These are phyloP conservation scores for Procambarus virginalis DNA, from an alignment of 1,140 invertebrate genomes.

Conservation along the genomic window DNA sequence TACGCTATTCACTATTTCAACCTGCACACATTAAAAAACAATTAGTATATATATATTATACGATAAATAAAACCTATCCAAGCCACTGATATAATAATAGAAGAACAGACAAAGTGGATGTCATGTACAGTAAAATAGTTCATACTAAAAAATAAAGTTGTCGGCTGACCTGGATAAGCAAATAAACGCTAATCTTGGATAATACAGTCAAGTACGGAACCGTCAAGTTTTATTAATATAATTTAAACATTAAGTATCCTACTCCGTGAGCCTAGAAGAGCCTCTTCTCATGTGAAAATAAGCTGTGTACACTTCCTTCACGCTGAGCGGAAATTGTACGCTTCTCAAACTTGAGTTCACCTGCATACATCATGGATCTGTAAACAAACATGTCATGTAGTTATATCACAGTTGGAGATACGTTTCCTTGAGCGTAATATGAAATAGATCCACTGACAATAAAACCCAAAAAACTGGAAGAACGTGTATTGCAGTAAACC, in stretches of 20 bases:
- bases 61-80: no score
- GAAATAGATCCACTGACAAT: background rate
- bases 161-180: no score
- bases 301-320: conserved; percentile 97
- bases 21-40: no score
- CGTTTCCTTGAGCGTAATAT: background rate
- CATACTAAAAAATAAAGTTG: no score
- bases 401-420: background rate
- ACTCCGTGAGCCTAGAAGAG: conserved; percentile 78
- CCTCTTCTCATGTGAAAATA: conserved; percentile 94
- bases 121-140: no score
- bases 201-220: background rate
- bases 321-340: conserved; percentile 94
- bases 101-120: no score
- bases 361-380: conserved; percentile 90
- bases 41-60: no score
- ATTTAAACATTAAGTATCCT: background rate
- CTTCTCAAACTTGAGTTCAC: conserved; percentile 94
- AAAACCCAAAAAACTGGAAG: no score
- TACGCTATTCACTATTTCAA: no score
- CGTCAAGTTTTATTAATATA: no score
- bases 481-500: no score
- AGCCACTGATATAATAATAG: no score
- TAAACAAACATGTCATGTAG: conserved; percentile 59
- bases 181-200: background rate